Evolutionary conservation across 2,888 invertebrate genomes (phyloP), one percentile per base, ranked within the genome.

Genomic region (Cataglyphis rosenhaueri): DNA sequence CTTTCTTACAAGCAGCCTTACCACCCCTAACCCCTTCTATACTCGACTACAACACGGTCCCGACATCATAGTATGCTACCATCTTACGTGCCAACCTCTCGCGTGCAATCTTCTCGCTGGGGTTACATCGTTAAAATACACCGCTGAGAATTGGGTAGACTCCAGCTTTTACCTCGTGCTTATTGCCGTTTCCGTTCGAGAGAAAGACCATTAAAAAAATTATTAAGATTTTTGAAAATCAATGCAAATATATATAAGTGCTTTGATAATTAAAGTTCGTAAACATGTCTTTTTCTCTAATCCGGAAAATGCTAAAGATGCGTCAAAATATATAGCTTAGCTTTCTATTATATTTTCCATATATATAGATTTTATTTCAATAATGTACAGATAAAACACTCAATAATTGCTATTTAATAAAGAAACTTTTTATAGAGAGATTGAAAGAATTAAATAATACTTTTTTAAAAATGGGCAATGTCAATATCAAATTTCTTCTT

Each of bases 1-100:
- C 79, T 79, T 84, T 65, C 84, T 83, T 82, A 71, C 74, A 59
- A 75, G 73, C 78, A 41, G 32, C 73, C 57, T 35, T 57, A 57
- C 55, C 57, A 62, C 64, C 74, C 48, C 66, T 84, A 52, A 81
- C 85, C 59, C 57, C 41, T 21, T 32, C 68, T 66, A 35, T 65
- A 18, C 52, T 41, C 65, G 29, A 55, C 62, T 57, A 68, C 21
- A 38, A 68, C 21, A 38, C 76, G 18, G 12, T 29, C 65, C 12
- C 52, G 71, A 70, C 65, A 52, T 64, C 75, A 44, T 59, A 57
- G 41, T 44, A 44, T 3, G 38, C 38, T 55, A 21, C 57, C 57
- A 29, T 71, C 38, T 70, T 57, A 57, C 25, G 25, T 15, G 70
- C 29, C 78, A 57, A 78, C 71, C 73, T 57, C 73, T 59, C 71